These are phyloP conservation scores for Anguilla megastoma DNA, from an alignment of 2,797 vertebrate species.

Conservation along the genomic window DNA sequence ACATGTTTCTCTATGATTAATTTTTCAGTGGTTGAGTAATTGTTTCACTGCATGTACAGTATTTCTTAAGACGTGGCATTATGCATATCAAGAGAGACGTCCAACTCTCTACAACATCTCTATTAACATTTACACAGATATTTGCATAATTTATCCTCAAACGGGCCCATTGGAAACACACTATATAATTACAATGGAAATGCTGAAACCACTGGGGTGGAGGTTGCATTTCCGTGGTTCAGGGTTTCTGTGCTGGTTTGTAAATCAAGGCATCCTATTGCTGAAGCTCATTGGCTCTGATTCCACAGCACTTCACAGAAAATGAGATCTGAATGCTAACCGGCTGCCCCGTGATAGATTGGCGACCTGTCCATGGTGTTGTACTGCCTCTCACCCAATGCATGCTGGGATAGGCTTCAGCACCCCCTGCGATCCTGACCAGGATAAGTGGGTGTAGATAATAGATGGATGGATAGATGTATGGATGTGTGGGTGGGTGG, in stretches of 20 bases:
- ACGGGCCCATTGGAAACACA: not conserved
- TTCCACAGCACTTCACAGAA: not conserved
- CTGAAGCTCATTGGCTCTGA: not conserved
- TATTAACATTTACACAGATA: not conserved
- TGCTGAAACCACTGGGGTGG: not conserved
- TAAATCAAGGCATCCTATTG: not conserved
- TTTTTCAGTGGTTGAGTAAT: slow-evolving; percentile 13
- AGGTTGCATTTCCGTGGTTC: not conserved
- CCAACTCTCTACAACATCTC: not conserved
- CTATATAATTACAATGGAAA: not conserved
- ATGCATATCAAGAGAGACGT: not conserved
- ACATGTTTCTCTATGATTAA: slow-evolving; percentile 11
- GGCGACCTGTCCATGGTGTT: too few relatives aligned
- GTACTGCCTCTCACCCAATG: too few relatives aligned
- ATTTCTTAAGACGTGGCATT: not conserved
- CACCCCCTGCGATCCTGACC: too few relatives aligned
- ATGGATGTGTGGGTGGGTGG: not conserved
- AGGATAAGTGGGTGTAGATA: too few relatives aligned
- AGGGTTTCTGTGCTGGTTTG: not conserved
- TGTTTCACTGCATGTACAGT: not conserved
- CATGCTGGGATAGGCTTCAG: too few relatives aligned
- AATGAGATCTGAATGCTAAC: not conserved
- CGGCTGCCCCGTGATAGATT: too few relatives aligned
- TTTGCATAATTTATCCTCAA: not conserved
- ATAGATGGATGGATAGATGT: too few relatives aligned